Conservation (phyloP, 2,888 invertebrate species). For the Cancer borealis region DNA sequence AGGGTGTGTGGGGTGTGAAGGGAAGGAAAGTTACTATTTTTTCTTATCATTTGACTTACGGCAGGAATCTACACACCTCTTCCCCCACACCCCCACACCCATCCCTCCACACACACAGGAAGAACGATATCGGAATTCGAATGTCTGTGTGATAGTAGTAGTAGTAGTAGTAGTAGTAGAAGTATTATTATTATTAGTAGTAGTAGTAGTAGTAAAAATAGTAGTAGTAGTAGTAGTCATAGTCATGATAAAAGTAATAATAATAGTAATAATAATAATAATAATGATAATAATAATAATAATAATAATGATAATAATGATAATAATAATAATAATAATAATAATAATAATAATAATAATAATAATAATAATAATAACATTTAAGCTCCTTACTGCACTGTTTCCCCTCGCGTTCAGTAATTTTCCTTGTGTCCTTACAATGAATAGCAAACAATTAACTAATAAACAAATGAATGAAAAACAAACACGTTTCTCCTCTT, state of each 20-base stretch:
- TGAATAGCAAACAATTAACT: neutral
- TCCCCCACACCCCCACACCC: neutral
- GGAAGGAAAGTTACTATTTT: too few relatives aligned
- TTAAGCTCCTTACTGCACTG: neutral
- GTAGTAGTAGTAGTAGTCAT: neutral
- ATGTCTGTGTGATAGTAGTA: neutral
- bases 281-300: too few relatives aligned
- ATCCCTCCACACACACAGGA: neutral
- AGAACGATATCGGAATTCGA: neutral
- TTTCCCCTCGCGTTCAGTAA: neutral
- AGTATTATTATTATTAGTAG: neutral
- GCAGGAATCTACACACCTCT: neutral
- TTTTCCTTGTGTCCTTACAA: neutral
- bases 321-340: too few relatives aligned
- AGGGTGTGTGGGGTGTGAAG: too few relatives aligned
- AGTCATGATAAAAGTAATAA: too few relatives aligned
- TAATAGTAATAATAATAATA: too few relatives aligned
- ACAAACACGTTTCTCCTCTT: neutral
- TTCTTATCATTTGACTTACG: too few relatives aligned
- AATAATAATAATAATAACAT: neutral
- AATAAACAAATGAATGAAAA: neutral
- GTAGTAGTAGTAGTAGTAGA: neutral
- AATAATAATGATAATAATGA: too few relatives aligned
- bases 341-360: too few relatives aligned
- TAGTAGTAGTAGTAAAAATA: neutral